Conservation (phyloP, 2,797 vertebrate genomes). For the Halcyon leucocephala region DNA sequence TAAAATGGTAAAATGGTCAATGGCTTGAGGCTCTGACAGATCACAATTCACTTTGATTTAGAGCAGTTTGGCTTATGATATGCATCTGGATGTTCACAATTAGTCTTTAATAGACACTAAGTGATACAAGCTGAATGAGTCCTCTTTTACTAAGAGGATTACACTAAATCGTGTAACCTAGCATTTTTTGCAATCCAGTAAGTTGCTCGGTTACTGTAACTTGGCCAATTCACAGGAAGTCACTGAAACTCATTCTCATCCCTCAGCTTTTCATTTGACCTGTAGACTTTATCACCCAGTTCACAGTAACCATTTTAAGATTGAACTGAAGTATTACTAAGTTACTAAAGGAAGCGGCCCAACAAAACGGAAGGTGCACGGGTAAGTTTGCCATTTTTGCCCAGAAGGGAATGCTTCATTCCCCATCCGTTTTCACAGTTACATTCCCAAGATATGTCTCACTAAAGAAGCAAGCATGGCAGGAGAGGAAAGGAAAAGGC, state of each 20-base stretch:
- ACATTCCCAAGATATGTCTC: background rate
- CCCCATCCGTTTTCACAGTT: background rate
- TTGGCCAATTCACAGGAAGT: background rate
- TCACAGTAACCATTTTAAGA: background rate
- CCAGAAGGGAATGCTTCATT: background rate
- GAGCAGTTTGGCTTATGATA: background rate
- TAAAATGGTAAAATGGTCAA: background rate
- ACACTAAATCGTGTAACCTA: background rate
- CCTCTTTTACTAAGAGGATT: background rate
- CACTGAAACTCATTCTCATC: background rate
- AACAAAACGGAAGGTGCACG: background rate
- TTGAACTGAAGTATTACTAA: background rate
- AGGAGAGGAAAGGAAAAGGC: background rate
- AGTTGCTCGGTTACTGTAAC: background rate
- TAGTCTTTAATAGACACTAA: background rate
- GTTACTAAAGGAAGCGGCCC: background rate
- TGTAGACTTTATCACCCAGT: background rate
- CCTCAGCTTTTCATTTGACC: background rate
- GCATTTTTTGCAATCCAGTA: background rate
- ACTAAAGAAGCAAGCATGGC: background rate
- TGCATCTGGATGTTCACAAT: background rate
- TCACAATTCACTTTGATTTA: background rate
- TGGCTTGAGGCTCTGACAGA: background rate
- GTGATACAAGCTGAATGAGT: background rate
- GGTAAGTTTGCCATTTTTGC: background rate